These are phyloP conservation scores for Strix aluco DNA, from an alignment of 2,113 vertebrate genomes.

Conservation along the genomic window DNA sequence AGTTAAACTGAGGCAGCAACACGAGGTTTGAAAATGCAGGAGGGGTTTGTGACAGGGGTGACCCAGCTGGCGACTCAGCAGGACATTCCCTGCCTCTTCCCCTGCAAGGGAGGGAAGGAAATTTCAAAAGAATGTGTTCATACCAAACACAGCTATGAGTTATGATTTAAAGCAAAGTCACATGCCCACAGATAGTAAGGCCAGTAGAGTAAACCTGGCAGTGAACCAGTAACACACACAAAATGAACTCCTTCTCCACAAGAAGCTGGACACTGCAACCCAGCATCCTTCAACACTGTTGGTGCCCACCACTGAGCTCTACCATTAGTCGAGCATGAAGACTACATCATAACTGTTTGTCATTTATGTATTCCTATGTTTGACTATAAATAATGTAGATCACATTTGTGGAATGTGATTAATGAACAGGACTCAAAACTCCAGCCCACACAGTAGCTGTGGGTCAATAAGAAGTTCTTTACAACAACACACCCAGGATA, in stretches of 20 bases:
- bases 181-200: not conserved
- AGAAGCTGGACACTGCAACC: not conserved
- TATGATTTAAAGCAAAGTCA: slow-evolving; percentile 10
- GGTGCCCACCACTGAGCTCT: not conserved
- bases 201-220: not conserved
- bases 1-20: not conserved
- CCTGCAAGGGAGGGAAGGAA: slow-evolving; percentile 29
- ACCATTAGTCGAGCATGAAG: not conserved
- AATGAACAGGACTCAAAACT: slow-evolving; percentile 29
- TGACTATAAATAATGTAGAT: slow-evolving; percentile 22
- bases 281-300: not conserved
- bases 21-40: not conserved
- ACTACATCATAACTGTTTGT: not conserved
- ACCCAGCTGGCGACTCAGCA: slow-evolving; percentile 52
- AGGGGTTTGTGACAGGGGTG: not conserved
- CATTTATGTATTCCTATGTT: not conserved
- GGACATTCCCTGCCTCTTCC: slow-evolving; percentile 44
- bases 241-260: not conserved
- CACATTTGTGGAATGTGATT: not conserved
- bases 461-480: slow-evolving; percentile 32
- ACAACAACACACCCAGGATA: not conserved
- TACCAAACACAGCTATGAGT: slow-evolving; percentile 28
- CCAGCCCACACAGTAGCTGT: slow-evolving; percentile 34
- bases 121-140: slow-evolving; percentile 38
- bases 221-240: not conserved